These are phyloP conservation scores for Drosophila pseudotalamancana DNA, from an alignment of 2,888 invertebrate genomes.

Conservation along the genomic window DNA sequence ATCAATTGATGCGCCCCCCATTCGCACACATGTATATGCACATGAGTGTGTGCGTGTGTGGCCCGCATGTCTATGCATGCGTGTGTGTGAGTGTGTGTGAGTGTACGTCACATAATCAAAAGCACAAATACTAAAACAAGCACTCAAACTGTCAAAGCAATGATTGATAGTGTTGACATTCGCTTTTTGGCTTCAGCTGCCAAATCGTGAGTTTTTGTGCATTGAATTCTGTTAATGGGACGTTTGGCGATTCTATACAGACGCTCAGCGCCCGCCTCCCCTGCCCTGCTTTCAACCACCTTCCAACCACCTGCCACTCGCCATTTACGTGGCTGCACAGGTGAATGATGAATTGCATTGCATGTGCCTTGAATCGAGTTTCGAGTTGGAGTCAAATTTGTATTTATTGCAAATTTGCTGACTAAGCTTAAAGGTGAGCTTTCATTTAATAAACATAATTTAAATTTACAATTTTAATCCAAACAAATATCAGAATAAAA, in stretches of 20 bases:
- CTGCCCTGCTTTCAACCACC: not conserved
- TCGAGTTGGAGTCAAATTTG: constrained; percentile 47
- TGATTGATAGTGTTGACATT: constrained; percentile 80
- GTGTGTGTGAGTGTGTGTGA: constrained; percentile 17
- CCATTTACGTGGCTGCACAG: constrained; percentile 8
- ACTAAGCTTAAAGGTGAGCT: constrained; percentile 57
- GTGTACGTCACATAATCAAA: constrained; percentile 73
- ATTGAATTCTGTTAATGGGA: constrained; percentile 78
- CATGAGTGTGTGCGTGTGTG: not conserved
- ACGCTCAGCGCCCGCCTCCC: constrained; percentile 1
- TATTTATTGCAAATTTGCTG: constrained; percentile 61
- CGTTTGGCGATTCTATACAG: constrained; percentile 46
- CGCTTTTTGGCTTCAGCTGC: constrained; percentile 75
- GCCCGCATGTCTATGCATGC: constrained; percentile 4
- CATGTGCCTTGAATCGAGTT: constrained; percentile 46
- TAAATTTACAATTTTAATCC: not conserved
- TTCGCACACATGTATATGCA: not conserved
- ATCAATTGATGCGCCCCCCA: constrained; percentile 71
- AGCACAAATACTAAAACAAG: constrained; percentile 81
- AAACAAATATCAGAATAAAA: not conserved
- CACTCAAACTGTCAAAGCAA: constrained; percentile 80
- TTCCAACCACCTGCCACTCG: not conserved
- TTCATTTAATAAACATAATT: constrained; percentile 11
- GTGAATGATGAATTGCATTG: constrained; percentile 74
- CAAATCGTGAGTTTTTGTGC: constrained; percentile 59